Evolutionary conservation across 30 jellyfish, hydroid and myxozoan species (phyloP).

Genomic region (Turritopsis dohrnii): DNA sequence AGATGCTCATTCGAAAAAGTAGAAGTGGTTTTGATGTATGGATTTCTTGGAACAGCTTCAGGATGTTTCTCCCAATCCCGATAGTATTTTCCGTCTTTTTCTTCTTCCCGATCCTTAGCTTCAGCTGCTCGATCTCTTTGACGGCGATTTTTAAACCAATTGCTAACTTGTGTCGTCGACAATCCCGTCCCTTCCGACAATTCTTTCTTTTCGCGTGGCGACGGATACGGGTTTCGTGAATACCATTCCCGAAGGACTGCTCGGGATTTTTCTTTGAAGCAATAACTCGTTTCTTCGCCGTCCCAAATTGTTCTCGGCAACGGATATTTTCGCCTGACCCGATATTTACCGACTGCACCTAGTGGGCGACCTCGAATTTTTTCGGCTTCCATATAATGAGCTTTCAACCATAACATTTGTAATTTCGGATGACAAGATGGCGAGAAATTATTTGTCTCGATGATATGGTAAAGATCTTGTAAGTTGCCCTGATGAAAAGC

Average conservation of each 20-base stretch:
- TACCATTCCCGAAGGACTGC: slow-evolving; percentile 79
- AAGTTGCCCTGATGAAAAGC: slow-evolving; percentile 91
- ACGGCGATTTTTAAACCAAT: slow-evolving; percentile 95
- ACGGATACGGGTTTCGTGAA: slow-evolving; percentile 82
- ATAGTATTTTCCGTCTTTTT: background rate
- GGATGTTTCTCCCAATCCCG: background rate
- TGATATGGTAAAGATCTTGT: slow-evolving; percentile 76
- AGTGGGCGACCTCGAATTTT: slow-evolving; percentile 74
- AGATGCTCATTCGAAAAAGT: background rate
- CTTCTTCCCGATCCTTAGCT: slow-evolving; percentile 47
- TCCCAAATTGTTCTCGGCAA: slow-evolving; percentile 94
- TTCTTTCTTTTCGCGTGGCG: slow-evolving; percentile 83
- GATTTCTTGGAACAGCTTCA: background rate
- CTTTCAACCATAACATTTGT: slow-evolving; percentile 86
- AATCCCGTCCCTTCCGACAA: slow-evolving; percentile 89
- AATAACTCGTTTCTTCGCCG: slow-evolving; percentile 94
- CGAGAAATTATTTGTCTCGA: slow-evolving; percentile 65
- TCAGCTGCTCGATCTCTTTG: slow-evolving; percentile 97
- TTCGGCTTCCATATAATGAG: slow-evolving; percentile 88
- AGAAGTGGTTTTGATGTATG: background rate
- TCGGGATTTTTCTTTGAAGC: slow-evolving; percentile 87
- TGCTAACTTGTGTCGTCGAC: slow-evolving; percentile 85
- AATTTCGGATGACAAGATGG: slow-evolving; percentile 62
- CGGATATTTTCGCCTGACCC: slow-evolving; percentile 92
- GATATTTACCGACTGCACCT: slow-evolving; percentile 93